Evolutionary conservation across 1,140 invertebrate species (phyloP).

Genomic region (Drosophila teissieri): DNA sequence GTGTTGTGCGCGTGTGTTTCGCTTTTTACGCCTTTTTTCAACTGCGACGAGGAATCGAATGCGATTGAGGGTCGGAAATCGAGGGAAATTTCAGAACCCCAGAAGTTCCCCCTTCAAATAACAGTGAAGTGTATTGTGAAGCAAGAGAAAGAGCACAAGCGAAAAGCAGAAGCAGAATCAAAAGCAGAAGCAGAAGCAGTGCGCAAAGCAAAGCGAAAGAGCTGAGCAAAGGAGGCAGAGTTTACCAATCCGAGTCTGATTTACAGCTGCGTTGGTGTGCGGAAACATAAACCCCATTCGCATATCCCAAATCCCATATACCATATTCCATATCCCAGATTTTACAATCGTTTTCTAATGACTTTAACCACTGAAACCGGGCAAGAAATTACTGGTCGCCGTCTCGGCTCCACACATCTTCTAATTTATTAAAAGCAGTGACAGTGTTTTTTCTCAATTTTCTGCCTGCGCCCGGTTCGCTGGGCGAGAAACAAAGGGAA

Average conservation of each 20-base stretch:
- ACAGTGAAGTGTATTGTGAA: conserved; percentile 43
- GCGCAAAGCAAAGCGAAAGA: conserved; percentile 43
- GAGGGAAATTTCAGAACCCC: conserved; percentile 24
- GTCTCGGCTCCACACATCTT: conserved; percentile 39
- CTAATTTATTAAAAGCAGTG: conserved; percentile 69
- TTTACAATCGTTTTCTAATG: conserved; percentile 30
- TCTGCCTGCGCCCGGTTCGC: conserved; percentile 31
- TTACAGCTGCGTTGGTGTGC: conserved; percentile 31
- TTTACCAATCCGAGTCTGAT: conserved; percentile 60
- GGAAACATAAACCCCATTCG: conserved; percentile 2
- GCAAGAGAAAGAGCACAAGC: neutral
- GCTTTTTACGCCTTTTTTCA: conserved; percentile 16
- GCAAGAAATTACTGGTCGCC: conserved; percentile 22
- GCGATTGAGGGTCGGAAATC: conserved; percentile 4
- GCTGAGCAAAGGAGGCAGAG: conserved; percentile 45
- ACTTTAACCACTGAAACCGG: conserved; percentile 14
- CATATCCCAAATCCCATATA: too few species aligned
- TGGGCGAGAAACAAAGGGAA: conserved; percentile 42
- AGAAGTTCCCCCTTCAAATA: conserved; percentile 39
- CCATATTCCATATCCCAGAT: too few species aligned
- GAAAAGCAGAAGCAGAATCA: neutral
- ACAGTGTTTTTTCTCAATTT: conserved; percentile 57
- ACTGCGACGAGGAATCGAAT: conserved; percentile 55
- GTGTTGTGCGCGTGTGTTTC: conserved; percentile 33
- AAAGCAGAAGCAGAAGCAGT: neutral